A percentile compares a stretch with the other conserved stretches of the same genome.
Evolutionary conservation across 2,888 invertebrate genomes (phyloP).

Genomic region (Caenorhabditis angaria): DNA sequence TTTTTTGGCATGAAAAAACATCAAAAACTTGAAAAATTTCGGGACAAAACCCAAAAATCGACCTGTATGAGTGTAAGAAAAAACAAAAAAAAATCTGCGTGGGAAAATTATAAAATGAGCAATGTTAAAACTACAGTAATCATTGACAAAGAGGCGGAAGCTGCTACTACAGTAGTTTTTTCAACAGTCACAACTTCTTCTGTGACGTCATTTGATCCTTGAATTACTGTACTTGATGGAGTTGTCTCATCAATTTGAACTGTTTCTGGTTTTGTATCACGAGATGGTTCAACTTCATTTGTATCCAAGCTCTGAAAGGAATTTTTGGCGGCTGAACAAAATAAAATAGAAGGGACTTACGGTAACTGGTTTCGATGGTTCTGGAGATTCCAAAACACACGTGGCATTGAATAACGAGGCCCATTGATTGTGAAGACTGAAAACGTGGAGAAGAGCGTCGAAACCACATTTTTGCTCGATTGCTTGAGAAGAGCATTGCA

Average conservation of each 20-base stretch:
- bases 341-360: background rate
- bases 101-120: background rate
- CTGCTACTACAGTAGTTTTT: background rate
- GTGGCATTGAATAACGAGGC: slow-evolving; percentile 54
- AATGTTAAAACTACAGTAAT: background rate
- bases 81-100: background rate
- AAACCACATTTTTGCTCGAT: slow-evolving; percentile 62
- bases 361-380: slow-evolving; percentile 28
- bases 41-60: too few species aligned
- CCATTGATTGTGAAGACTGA: slow-evolving; percentile 63
- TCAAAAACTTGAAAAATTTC: background rate
- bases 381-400: slow-evolving; percentile 50
- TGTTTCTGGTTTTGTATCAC: slow-evolving; percentile 42
- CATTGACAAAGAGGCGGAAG: background rate
- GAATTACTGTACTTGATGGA: slow-evolving; percentile 25
- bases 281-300: slow-evolving; percentile 48
- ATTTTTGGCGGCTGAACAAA: background rate
- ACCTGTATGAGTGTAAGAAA: slow-evolving; percentile 5
- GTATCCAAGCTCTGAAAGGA: slow-evolving; percentile 38
- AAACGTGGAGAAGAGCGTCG: slow-evolving; percentile 68
- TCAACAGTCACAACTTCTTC: background rate
- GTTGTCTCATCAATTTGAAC: slow-evolving; percentile 41
- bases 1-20: slow-evolving; percentile 8
- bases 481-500: slow-evolving; percentile 50
- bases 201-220: slow-evolving; percentile 4